These are phyloP conservation scores for Xylophagus ater DNA, from an alignment of 2,888 invertebrate species.

Conservation along the genomic window DNA sequence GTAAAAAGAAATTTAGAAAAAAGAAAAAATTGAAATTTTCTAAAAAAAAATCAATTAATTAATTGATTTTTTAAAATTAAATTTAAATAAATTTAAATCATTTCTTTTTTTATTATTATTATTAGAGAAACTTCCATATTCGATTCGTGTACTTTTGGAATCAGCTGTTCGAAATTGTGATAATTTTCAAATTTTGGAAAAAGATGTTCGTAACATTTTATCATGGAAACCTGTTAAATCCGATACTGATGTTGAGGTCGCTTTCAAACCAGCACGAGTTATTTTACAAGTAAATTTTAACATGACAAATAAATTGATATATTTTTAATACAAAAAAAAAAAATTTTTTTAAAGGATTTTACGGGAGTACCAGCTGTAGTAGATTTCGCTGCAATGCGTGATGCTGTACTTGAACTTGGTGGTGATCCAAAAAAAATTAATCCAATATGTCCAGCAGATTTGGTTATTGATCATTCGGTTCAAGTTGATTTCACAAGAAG, in stretches of 20 bases:
- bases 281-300: conserved; percentile 66
- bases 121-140: conserved; percentile 76
- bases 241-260: conserved; percentile 62
- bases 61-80: conserved; percentile 6
- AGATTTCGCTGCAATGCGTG: conserved; percentile 97
- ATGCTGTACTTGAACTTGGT: conserved; percentile 76
- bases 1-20: too few species aligned
- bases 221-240: conserved; percentile 59
- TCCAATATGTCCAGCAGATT: conserved; percentile 92
- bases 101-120: conserved; percentile 11
- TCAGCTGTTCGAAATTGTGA: conserved; percentile 95
- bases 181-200: conserved; percentile 75
- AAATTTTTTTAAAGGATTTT: conserved; percentile 53
- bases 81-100: conserved; percentile 7
- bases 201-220: conserved; percentile 80
- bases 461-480: conserved; percentile 97
- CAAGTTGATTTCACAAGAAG: conserved; percentile 85
- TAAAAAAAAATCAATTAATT: neutral
- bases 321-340: neutral
- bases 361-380: conserved; percentile 98
- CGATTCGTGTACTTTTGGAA: conserved; percentile 85
- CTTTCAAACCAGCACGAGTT: conserved; percentile 92
- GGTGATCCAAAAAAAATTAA: conserved; percentile 91
- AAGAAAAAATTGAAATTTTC: too few species aligned
- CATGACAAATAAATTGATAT: neutral